Base-by-base conservation (phyloP, 2,113 vertebrate genomes). In the Oncorhynchus keta region DNA sequence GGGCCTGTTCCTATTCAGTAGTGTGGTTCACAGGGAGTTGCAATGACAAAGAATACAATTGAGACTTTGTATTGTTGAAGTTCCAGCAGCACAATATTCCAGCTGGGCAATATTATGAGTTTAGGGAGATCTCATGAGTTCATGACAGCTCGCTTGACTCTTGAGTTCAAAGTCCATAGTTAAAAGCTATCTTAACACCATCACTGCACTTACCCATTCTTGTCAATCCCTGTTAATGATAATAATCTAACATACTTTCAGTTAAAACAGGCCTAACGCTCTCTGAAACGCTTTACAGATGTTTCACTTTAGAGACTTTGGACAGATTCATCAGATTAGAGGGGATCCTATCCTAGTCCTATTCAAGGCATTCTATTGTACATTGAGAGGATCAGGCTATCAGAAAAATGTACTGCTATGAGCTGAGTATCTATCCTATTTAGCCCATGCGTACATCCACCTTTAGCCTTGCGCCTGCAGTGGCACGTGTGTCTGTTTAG, bases 311-410 rank as follows among this genome's bases (percentile, higher is more conserved):
- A 79, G 61, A 71, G 74, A 62, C n/a, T 62, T 62, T 62, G 9
- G n/a, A 62, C n/a, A 62, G 59, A 79, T 76, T 78, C 66, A 66
- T 70, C 45, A 71, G 74, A 76, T 79, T 74, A 79, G 16, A 28
- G 64, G 26, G 16, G 77, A 73, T 75, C 55, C 28, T 13, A 55
- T 55, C 16, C 13, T 2, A 55, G 35, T 76, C 18, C 70, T 66
- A 20, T 68, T 74, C 30, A 76, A 82, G 30, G 74, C 59, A 64
- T 73, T 74, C 49, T 57, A 16, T 2, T 48, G 55, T 5, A 32
- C 59, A 61, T 35, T n/a, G 68, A 73, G 64, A 39, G 55, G 76
- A 82, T 76, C 73, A 65, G 28, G 51, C 26, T 75, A 20, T 76
- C 49, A 28, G 35, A 4, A 30, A 70, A 48, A 20, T 39, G 4